Evolutionary conservation across 2,797 vertebrate genomes (phyloP).

Genomic region (Cichlasoma orientale): DNA sequence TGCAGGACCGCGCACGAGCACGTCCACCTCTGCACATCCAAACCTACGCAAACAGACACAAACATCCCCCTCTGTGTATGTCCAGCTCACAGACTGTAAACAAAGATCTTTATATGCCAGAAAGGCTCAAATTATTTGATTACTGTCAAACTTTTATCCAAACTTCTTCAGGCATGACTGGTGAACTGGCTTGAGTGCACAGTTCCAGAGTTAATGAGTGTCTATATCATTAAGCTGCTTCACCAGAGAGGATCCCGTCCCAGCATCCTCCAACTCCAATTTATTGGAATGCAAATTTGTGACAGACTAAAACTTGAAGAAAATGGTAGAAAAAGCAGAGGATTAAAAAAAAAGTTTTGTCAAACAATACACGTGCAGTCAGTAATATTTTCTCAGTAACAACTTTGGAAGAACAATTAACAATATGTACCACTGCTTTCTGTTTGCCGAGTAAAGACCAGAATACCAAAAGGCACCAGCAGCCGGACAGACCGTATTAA

Average conservation of each 20-base stretch:
- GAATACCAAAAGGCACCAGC: not conserved
- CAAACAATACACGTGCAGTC: not conserved
- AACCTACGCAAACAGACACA: not conserved
- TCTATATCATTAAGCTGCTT: not conserved
- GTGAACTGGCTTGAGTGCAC: no score
- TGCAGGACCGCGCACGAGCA: not conserved
- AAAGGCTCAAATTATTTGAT: not conserved
- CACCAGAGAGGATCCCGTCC: not conserved
- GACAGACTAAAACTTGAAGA: not conserved
- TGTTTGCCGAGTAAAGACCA: not conserved
- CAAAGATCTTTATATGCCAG: not conserved
- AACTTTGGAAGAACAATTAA: not conserved
- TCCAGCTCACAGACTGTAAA: not conserved
- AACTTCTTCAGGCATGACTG: no score
- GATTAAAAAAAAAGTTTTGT: not conserved
- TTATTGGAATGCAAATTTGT: not conserved
- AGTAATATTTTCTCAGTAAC: not conserved
- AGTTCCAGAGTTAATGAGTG: not conserved
- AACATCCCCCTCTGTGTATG: not conserved
- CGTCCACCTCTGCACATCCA: not conserved
- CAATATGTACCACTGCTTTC: not conserved
- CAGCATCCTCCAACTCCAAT: not conserved
- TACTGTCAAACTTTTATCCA: no score
- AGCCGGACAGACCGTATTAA: not conserved
- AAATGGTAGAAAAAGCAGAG: not conserved